Conservation (phyloP, 2,113 vertebrate species). For the Nyctibius bracteatus region DNA sequence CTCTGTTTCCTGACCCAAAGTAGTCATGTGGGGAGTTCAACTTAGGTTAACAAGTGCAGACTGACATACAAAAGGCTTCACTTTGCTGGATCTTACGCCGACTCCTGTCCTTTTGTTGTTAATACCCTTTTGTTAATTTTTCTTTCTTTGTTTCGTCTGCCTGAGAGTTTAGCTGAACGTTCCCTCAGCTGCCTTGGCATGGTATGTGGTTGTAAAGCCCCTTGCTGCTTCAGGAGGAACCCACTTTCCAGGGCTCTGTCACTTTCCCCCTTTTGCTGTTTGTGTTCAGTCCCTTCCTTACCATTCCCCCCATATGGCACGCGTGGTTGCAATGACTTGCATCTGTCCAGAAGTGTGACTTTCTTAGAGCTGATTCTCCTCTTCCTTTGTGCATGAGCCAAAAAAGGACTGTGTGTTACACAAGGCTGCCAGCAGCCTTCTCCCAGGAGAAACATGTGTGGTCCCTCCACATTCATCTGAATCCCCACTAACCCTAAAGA, state of each 20-base stretch:
- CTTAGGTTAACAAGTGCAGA: constrained; percentile 23
- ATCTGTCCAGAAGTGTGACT: constrained; percentile 54
- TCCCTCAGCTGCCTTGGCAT: not conserved
- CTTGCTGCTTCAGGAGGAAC: not conserved
- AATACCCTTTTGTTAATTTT: not conserved
- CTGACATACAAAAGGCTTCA: not conserved
- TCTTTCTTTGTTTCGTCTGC: not conserved
- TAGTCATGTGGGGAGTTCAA: not conserved
- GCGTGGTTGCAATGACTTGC: constrained; percentile 14
- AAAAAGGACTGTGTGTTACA: not conserved
- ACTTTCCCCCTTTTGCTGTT: not conserved
- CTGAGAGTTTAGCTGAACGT: not conserved
- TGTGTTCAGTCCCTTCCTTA: not conserved
- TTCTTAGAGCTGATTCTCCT: constrained; percentile 16
- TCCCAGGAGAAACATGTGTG: constrained; percentile 52
- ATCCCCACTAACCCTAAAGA: constrained; percentile 32
- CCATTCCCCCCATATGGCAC: not conserved
- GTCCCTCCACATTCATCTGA: constrained; percentile 2
- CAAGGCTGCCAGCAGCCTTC: constrained; percentile 40
- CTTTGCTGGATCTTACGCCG: not conserved
- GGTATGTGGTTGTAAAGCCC: not conserved
- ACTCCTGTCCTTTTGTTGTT: not conserved
- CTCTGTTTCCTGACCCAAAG: not conserved
- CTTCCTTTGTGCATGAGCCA: constrained; percentile 23
- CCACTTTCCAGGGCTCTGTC: not conserved